Percentiles rank a stretch among this genome's conserved stretches.
phyloP scores from a whole-genome alignment of 2,888 invertebrate species.

The Hirtodrosophila alboralis region DNA sequence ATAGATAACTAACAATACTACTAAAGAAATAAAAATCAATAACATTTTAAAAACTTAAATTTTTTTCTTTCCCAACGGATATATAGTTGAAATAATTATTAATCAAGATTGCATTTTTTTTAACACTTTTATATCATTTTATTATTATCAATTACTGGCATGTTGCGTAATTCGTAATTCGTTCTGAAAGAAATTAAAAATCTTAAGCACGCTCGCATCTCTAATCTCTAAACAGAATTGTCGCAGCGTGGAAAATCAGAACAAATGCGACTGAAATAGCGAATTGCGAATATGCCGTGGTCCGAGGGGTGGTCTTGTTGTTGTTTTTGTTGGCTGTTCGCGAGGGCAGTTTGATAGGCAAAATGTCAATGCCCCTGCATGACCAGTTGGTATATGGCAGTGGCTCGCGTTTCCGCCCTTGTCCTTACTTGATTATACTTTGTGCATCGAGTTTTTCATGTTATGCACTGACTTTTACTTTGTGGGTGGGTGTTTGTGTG shows the following conservation, averaged over 20 bases:
- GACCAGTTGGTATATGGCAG: constrained; percentile 38
- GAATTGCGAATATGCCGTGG: constrained; percentile 43
- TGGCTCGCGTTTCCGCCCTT: constrained; percentile 54
- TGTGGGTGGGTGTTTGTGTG: constrained; percentile 9
- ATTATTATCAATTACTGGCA: too few relatives aligned
- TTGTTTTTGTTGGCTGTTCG: constrained; percentile 11
- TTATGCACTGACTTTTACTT: constrained; percentile 45
- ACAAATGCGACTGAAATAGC: constrained; percentile 47
- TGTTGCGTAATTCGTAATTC: too few relatives aligned
- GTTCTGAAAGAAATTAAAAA: too few relatives aligned
- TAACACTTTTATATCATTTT: too few relatives aligned
- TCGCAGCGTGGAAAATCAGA: constrained; percentile 73
- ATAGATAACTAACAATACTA: too few relatives aligned
- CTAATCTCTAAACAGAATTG: constrained; percentile 15
- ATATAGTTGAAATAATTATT: too few relatives aligned
- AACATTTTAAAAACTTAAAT: too few relatives aligned
- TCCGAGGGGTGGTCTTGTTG: not conserved
- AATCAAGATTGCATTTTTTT: too few relatives aligned
- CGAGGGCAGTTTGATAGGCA: constrained; percentile 53
- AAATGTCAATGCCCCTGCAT: constrained; percentile 71
- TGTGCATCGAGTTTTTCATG: constrained; percentile 33
- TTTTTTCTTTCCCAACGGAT: too few relatives aligned
- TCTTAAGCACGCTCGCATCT: too few relatives aligned
- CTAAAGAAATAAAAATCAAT: too few relatives aligned
- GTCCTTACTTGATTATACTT: constrained; percentile 45